Evolutionary conservation across 2,797 vertebrate species (phyloP).

Genomic region (Hapalemur alaotrensis): DNA sequence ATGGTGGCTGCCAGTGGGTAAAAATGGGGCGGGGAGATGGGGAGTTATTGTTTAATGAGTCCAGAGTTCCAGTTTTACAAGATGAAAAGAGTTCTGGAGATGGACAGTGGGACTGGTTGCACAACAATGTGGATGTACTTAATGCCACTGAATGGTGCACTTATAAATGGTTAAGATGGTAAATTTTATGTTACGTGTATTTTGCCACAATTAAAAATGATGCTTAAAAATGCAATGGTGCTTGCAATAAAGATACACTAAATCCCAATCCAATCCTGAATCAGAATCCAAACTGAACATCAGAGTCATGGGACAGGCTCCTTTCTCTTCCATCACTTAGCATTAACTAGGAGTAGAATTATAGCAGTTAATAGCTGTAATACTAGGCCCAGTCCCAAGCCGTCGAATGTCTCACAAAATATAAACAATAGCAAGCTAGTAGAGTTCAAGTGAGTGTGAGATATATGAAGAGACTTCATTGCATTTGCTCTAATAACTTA

Average conservation of each 20-base stretch:
- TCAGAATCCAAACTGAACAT: neutral
- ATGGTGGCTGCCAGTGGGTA: neutral
- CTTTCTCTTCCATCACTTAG: neutral
- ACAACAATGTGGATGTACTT: neutral
- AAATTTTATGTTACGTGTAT: neutral
- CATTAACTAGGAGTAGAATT: neutral
- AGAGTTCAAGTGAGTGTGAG: neutral
- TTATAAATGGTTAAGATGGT: neutral
- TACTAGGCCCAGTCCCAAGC: neutral
- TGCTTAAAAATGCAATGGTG: neutral
- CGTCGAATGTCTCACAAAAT: neutral
- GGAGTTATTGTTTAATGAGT: neutral
- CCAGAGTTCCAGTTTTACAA: neutral
- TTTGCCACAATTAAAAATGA: neutral
- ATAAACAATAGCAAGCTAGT: neutral
- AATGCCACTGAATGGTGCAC: neutral
- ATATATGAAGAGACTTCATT: slow-evolving; percentile 6
- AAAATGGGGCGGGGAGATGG: neutral
- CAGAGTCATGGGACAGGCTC: neutral
- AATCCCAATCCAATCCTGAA: neutral
- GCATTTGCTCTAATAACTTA: neutral
- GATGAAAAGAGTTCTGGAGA: neutral
- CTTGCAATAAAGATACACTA: neutral
- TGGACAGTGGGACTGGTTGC: neutral
- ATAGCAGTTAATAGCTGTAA: neutral